Base-by-base conservation (phyloP, 1,140 invertebrate genomes). In the Drosophila fuyamai region DNA sequence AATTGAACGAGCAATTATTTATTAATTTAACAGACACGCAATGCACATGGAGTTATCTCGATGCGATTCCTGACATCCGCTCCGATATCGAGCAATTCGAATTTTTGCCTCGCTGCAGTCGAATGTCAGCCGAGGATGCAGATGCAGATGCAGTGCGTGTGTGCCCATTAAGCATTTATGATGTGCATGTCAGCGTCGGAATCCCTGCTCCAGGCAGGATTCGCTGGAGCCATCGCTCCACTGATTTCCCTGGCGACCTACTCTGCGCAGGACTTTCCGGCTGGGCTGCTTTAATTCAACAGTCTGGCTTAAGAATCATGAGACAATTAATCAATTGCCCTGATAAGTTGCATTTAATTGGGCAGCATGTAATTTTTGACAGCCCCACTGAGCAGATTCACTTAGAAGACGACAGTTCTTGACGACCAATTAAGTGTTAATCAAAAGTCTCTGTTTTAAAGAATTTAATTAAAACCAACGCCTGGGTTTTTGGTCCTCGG, bases 21-120 rank as follows among this genome's bases (percentile, higher is more conserved):
- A 85, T 88, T 85, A 88, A 85, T 85, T 82, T 67, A 79, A 85
- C 70, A 85, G 75, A 70, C 83, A 86, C 58, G 74, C 82, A 86
- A 75, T 81, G 82, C 78, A 74, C 79, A 79, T 62, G 76, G 35
- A 76, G 50, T 76, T 76, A 68, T 66, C 58, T 62, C 32, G 54
- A 65, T 76, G 61, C 38, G 61, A 47, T 63, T 65, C 56, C 51
- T 76, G 65, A 85, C 79, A 81, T 84, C 77, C 77, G 67, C 66
- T 63, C 47, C 62, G 78, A 85, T 86, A 77, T 74, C 78, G 54
- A 61, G 67, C 48, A 59, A 60, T 68, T 47, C 47, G 62, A 46
- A 70, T 73, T 82, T 76, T 70, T 46, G 43, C 65, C 55, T 72
- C 41, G 67, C 12, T 61, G 43, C 77, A 46, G 70, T 51, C n/a